Percentiles rank a stretch among this genome's conserved stretches.
Evolutionary conservation across 2,797 vertebrate species (phyloP).

Genomic region (Aeoliscus strigatus): DNA sequence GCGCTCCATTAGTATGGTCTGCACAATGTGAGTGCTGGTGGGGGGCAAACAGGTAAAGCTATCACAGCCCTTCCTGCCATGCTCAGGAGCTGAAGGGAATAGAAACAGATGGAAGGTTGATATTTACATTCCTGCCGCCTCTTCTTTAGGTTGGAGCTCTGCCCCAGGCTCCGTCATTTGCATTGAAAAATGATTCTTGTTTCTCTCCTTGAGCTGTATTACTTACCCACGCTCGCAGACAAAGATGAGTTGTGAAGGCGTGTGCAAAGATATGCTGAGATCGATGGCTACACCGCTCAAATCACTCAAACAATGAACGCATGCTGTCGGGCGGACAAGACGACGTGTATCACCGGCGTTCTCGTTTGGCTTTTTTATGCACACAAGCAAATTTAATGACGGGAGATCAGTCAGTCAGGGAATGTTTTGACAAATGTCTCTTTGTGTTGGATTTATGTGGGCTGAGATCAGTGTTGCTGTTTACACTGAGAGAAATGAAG

Average conservation of each 20-base stretch:
- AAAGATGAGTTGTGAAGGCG: conserved; percentile 41
- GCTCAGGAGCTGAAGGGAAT: conserved; percentile 35
- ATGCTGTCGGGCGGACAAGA: conserved; percentile 17
- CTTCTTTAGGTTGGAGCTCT: conserved; percentile 37
- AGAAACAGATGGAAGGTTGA: conserved; percentile 50
- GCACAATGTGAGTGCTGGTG: conserved; percentile 33
- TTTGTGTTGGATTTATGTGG: conserved; percentile 39
- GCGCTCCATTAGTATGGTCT: conserved; percentile 42
- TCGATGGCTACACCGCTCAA: conserved; percentile 39
- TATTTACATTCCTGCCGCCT: conserved; percentile 61
- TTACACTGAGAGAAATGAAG: conserved; percentile 48
- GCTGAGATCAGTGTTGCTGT: conserved; percentile 34
- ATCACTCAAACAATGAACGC: conserved; percentile 45
- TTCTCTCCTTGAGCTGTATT: conserved; percentile 52
- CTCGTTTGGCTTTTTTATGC: conserved; percentile 15
- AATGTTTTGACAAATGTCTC: conserved; percentile 33
- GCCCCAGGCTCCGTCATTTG: conserved; percentile 59
- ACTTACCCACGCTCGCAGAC: conserved; percentile 49
- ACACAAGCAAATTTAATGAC: conserved; percentile 37
- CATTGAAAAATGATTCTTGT: conserved; percentile 60
- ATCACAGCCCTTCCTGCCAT: conserved; percentile 16
- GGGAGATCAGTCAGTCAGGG: conserved; percentile 34
- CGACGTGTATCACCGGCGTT: conserved; percentile 24
- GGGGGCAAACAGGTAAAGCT: conserved; percentile 33
- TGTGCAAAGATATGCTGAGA: conserved; percentile 42